Evolutionary conservation across 35 echinoderm and acorn worm species (phyloP).

Genomic region (Hemicentrotus pulcherrimus): DNA sequence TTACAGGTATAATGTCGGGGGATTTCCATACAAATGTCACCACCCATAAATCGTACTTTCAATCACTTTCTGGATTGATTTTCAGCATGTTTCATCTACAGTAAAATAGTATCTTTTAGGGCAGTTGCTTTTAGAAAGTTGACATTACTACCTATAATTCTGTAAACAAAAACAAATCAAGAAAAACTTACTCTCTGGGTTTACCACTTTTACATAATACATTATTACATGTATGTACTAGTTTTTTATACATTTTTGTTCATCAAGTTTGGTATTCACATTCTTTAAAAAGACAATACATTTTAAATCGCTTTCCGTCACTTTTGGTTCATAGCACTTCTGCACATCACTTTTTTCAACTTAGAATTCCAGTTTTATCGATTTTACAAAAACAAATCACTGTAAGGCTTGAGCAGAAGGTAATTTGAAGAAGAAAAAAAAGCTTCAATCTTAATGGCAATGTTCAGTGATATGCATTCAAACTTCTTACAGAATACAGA

Average conservation of each 20-base stretch:
- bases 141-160: not conserved
- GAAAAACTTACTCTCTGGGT: not conserved
- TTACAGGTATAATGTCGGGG: too few species aligned
- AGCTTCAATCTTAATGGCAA: not conserved
- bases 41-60: too few species aligned
- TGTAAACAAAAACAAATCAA: not conserved
- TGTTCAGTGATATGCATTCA: not conserved
- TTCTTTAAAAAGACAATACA: not conserved
- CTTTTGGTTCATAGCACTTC: not conserved
- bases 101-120: not conserved
- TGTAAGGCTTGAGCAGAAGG: not conserved
- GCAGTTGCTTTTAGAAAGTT: not conserved
- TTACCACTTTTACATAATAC: not conserved
- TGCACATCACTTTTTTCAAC: not conserved
- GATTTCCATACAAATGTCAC: too few species aligned
- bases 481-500: not conserved
- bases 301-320: not conserved
- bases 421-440: too few species aligned
- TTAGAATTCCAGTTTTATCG: not conserved
- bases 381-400: not conserved
- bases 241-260: not conserved
- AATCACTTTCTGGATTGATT: not conserved
- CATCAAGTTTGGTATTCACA: slow-evolving; percentile 9
- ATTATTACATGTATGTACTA: too few species aligned
- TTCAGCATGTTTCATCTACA: not conserved